Evolutionary conservation across 2,888 invertebrate species (phyloP).

Genomic region (Phaonia tiefii): DNA sequence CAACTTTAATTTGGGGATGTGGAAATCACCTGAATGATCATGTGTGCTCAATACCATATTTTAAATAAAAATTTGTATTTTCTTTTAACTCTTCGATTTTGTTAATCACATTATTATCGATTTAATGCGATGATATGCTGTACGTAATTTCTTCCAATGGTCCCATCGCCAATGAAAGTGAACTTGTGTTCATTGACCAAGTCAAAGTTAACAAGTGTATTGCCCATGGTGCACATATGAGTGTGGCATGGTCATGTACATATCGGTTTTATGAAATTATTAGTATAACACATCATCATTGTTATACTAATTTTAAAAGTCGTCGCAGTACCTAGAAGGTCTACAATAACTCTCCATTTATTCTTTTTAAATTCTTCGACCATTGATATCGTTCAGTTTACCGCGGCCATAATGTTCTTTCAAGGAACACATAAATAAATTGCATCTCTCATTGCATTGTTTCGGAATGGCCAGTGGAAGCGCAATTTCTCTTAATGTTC

Average conservation of each 20-base stretch:
- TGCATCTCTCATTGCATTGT: too few species aligned
- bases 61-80: neutral
- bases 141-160: neutral
- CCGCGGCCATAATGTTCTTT: too few species aligned
- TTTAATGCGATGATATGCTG: neutral
- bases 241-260: neutral
- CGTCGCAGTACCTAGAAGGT: too few species aligned
- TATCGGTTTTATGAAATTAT: constrained; percentile 25
- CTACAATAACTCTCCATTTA: too few species aligned
- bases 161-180: constrained; percentile 37
- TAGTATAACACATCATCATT: constrained; percentile 42
- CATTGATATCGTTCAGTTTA: too few species aligned
- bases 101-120: neutral
- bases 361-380: too few species aligned
- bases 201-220: neutral
- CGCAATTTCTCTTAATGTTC: too few species aligned
- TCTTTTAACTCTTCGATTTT: neutral
- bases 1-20: constrained; percentile 27
- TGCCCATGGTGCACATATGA: neutral
- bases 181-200: constrained; percentile 19
- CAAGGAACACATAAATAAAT: too few species aligned
- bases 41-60: neutral
- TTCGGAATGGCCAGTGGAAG: too few species aligned
- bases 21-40: too few species aligned
- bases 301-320: too few species aligned